phyloP scores from a whole-genome alignment of 2,888 invertebrate species.

The Phortica magna region DNA sequence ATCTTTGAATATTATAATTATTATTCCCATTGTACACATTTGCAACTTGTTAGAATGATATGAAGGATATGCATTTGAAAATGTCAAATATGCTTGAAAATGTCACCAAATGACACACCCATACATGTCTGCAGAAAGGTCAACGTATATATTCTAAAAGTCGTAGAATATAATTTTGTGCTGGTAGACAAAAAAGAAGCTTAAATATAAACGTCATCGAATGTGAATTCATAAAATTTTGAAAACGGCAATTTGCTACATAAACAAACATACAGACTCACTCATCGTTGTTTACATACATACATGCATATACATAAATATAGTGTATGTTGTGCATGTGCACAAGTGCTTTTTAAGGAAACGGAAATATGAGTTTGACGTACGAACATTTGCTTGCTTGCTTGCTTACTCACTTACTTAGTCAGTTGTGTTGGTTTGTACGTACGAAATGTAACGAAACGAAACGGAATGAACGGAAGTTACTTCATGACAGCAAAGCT shows the following conservation, averaged over 20 bases:
- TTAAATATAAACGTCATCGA: conserved; percentile 44
- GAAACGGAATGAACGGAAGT: conserved; percentile 35
- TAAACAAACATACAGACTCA: conserved; percentile 11
- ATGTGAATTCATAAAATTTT: conserved; percentile 51
- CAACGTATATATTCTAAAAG: no score
- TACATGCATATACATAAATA: conserved; percentile 8
- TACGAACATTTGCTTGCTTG: conserved; percentile 10
- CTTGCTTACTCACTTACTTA: background rate
- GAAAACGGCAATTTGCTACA: conserved; percentile 49
- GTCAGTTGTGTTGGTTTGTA: background rate
- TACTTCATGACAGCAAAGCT: conserved; percentile 29
- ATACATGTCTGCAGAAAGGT: no score
- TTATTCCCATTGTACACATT: no score
- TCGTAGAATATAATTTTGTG: no score
- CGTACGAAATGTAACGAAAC: background rate
- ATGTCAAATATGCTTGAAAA: no score
- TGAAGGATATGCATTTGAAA: no score
- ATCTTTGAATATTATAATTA: no score
- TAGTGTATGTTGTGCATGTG: background rate
- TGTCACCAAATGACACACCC: no score
- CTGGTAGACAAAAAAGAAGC: background rate
- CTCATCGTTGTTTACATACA: conserved; percentile 1
- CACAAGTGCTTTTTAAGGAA: conserved; percentile 32
- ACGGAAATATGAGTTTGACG: conserved; percentile 41
- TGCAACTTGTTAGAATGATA: no score